These are phyloP conservation scores for Todiramphus saurophagus DNA, from an alignment of 2,113 vertebrate genomes.

Conservation along the genomic window DNA sequence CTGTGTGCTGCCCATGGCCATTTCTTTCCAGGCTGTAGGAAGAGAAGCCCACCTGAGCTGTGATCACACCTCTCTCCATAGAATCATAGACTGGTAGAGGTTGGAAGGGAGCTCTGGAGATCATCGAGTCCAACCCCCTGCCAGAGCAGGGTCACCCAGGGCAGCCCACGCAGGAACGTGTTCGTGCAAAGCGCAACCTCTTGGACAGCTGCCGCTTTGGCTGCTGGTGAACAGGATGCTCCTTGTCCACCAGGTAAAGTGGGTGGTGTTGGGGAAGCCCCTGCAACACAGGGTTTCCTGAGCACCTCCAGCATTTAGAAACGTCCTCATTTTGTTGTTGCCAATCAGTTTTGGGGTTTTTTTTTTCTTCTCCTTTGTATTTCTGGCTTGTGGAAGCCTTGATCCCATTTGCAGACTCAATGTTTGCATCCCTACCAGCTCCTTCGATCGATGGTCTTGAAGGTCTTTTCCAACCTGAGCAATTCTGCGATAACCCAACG, in stretches of 20 bases:
- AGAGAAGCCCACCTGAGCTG: background rate
- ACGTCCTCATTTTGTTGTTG: background rate
- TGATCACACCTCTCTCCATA: no score
- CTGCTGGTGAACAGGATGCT: background rate
- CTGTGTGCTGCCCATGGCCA: background rate
- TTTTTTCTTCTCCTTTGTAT: background rate
- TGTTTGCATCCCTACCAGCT: background rate
- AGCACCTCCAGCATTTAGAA: background rate
- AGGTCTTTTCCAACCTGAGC: no score
- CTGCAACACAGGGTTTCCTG: background rate
- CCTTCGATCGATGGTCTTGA: background rate
- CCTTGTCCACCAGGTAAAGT: background rate
- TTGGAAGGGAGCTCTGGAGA: no score
- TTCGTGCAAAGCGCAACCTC: no score
- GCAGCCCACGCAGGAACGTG: no score
- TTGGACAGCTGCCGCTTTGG: background rate
- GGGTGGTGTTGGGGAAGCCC: background rate
- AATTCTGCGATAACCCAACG: rapidly evolving
- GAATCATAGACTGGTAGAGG: no score
- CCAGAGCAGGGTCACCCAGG: no score
- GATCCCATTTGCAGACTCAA: background rate
- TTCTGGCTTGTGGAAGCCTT: background rate
- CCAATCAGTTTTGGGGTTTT: no score
- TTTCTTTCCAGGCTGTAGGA: background rate
- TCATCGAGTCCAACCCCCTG: no score